phyloP scores from a whole-genome alignment of 64 coral and sea anemone genomes.

The Stichodactyla helianthus region DNA sequence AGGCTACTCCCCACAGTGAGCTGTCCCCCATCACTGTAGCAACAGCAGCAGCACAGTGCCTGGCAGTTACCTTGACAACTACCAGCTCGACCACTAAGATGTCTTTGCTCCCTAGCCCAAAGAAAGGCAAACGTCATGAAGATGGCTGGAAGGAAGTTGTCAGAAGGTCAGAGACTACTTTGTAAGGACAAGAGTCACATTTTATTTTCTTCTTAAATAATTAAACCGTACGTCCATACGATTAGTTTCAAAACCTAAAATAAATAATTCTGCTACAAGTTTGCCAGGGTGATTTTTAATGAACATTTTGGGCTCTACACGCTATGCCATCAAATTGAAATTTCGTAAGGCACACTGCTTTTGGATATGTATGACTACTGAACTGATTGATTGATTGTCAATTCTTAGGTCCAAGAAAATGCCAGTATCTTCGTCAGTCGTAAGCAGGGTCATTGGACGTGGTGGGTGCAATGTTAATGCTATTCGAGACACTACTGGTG shows the following conservation, averaged over 20 bases:
- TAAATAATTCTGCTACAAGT: no score
- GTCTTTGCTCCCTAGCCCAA: slow-evolving; percentile 76
- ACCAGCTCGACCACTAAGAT: slow-evolving; percentile 68
- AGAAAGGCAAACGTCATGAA: slow-evolving; percentile 86
- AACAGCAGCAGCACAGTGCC: slow-evolving; percentile 92
- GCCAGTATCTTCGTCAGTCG: slow-evolving; percentile 87
- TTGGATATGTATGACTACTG: no score
- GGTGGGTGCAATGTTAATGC: slow-evolving; percentile 98
- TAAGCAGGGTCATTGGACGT: slow-evolving; percentile 92
- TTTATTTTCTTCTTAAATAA: background rate
- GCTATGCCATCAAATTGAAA: no score
- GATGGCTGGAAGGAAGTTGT: slow-evolving; percentile 98
- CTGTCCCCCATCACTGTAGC: slow-evolving; percentile 98
- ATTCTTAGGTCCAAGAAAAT: slow-evolving; percentile 90
- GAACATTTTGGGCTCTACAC: no score
- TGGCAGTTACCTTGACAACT: slow-evolving; percentile 88
- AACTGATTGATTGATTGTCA: background rate
- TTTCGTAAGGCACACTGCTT: no score
- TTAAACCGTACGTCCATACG: background rate
- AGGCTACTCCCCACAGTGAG: slow-evolving; percentile 73
- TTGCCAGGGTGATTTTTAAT: no score
- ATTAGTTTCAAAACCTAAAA: no score
- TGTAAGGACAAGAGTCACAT: background rate
- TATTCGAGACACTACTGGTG: slow-evolving; percentile 94
- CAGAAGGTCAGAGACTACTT: slow-evolving; percentile 61